These are phyloP conservation scores for Sterna hirundo DNA, from an alignment of 2,113 vertebrate genomes.

Conservation along the genomic window DNA sequence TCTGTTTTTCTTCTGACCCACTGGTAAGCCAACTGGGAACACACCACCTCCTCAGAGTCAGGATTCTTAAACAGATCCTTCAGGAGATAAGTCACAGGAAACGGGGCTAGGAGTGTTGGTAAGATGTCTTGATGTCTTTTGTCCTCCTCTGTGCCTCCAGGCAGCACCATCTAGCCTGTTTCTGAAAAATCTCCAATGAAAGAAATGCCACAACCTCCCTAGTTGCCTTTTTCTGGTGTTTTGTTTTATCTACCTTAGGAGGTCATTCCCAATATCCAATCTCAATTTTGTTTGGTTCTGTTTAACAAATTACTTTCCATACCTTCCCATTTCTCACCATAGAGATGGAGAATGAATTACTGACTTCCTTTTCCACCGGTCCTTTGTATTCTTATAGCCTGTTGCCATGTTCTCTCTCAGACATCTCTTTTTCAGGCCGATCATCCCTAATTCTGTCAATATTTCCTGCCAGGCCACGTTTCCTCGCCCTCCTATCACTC, in stretches of 20 bases:
- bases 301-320: background rate
- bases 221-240: background rate
- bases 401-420: background rate
- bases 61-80: background rate
- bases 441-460: background rate
- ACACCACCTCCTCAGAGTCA: background rate
- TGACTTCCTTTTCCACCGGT: background rate
- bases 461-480: background rate
- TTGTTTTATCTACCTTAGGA: background rate
- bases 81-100: background rate
- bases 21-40: background rate
- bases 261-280: background rate
- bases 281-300: background rate
- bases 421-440: background rate
- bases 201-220: background rate
- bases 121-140: background rate
- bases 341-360: background rate
- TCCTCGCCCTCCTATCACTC: background rate
- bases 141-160: background rate
- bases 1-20: background rate
- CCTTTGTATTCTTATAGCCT: background rate
- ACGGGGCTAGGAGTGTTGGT: background rate
- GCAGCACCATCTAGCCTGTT: background rate
- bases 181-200: background rate
- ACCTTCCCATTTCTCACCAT: background rate